Conservation (phyloP, 2,113 vertebrate genomes). For the Albula glossodonta region DNA sequence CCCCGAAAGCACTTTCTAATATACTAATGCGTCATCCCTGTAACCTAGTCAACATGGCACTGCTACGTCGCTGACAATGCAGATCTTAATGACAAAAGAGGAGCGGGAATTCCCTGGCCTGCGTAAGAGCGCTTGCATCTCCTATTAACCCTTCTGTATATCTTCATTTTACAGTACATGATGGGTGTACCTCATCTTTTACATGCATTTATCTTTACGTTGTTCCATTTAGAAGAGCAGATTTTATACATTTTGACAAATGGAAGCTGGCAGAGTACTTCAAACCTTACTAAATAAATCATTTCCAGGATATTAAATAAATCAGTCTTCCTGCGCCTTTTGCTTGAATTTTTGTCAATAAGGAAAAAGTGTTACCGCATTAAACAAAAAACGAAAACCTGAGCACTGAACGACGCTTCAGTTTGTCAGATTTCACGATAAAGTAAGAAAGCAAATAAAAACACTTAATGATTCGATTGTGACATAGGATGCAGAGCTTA, state of each 20-base stretch:
- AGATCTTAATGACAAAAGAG: not conserved
- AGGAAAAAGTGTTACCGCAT: not conserved
- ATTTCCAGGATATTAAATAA: slow-evolving; percentile 11
- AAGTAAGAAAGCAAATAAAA: not conserved
- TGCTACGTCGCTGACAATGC: not conserved
- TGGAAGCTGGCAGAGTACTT: not conserved
- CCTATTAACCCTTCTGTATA: too few species aligned
- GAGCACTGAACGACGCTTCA: slow-evolving; percentile 24
- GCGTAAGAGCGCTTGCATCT: too few species aligned
- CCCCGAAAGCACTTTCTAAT: too few species aligned
- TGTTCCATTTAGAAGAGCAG: not conserved
- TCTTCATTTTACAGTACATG: too few species aligned
- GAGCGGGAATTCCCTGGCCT: too few species aligned
- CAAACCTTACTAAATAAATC: slow-evolving; percentile 1
- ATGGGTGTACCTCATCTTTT: too few species aligned
- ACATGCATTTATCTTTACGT: not conserved
- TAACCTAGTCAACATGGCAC: not conserved
- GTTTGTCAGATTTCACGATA: slow-evolving; percentile 15
- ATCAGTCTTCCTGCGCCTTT: not conserved
- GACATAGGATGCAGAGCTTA: slow-evolving; percentile 3
- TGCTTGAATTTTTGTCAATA: not conserved
- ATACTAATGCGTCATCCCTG: too few species aligned
- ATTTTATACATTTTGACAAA: too few species aligned
- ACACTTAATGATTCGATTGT: not conserved
- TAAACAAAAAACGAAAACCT: not conserved